Percentiles rank a stretch among this genome's conserved stretches.
phyloP scores from a whole-genome alignment of 2,797 vertebrate species.

The Anguilla megastoma region DNA sequence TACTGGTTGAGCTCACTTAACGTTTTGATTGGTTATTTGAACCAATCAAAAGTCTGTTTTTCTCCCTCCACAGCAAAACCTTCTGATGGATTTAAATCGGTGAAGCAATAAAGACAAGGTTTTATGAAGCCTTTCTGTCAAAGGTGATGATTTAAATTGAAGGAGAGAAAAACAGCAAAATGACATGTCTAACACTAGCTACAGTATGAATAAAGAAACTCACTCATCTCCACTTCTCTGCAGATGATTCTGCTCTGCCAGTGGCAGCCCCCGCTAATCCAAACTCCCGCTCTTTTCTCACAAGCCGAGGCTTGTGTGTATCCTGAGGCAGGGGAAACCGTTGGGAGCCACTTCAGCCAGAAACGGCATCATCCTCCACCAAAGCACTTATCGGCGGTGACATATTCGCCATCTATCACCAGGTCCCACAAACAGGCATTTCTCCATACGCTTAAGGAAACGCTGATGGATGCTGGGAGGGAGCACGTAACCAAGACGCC shows the following conservation, averaged over 20 bases:
- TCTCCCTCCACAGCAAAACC: too few species aligned
- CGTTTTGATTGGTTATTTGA: too few species aligned
- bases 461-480: background rate
- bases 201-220: background rate
- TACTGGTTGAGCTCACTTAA: too few species aligned
- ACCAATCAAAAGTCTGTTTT: too few species aligned
- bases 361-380: background rate
- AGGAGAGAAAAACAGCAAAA: background rate
- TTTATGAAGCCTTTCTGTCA: too few species aligned
- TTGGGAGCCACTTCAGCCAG: background rate
- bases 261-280: background rate
- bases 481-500: background rate
- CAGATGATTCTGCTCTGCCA: background rate
- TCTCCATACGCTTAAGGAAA: conserved; percentile 16
- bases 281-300: background rate
- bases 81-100: too few species aligned
- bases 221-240: background rate
- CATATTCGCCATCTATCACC: conserved; percentile 18
- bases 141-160: background rate
- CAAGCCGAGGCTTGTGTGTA: background rate
- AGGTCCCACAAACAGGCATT: background rate
- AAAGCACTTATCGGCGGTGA: conserved; percentile 1
- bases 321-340: background rate
- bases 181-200: background rate
- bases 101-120: too few species aligned